A percentile compares a stretch with the other conserved stretches of the same genome.
phyloP scores from a whole-genome alignment of 2,797 vertebrate species.

The Channallabes apus region DNA sequence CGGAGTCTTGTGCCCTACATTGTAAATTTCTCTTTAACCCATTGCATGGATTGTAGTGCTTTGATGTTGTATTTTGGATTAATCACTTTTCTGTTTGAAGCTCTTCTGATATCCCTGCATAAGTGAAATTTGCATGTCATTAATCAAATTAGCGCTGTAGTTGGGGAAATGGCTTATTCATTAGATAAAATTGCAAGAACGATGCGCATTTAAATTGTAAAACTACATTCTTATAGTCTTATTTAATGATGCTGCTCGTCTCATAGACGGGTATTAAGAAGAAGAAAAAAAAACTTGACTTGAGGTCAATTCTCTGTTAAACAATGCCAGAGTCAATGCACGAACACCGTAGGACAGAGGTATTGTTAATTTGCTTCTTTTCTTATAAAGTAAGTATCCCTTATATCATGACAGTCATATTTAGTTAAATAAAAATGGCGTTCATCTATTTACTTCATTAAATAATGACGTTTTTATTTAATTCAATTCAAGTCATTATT shows the following conservation, averaged over 20 bases:
- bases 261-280: background rate
- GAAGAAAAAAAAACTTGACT: background rate
- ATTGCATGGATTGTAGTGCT: slow-evolving; percentile 42
- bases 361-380: background rate
- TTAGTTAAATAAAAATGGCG: background rate
- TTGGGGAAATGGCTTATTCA: slow-evolving; percentile 19
- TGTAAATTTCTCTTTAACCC: slow-evolving; percentile 39
- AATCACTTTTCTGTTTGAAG: slow-evolving; percentile 35
- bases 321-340: background rate
- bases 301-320: background rate
- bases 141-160: slow-evolving; percentile 34
- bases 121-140: slow-evolving; percentile 43
- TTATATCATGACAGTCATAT: background rate
- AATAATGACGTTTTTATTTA: background rate
- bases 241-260: background rate
- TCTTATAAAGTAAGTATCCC: background rate
- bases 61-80: slow-evolving; percentile 40
- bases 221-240: background rate
- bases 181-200: slow-evolving; percentile 14
- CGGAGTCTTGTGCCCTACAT: slow-evolving; percentile 44
- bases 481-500: no score
- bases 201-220: background rate
- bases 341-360: background rate
- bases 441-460: background rate
- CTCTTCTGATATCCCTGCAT: slow-evolving; percentile 13